Base-by-base conservation (phyloP, 2,888 invertebrate genomes). In the Tigriopus californicus region DNA sequence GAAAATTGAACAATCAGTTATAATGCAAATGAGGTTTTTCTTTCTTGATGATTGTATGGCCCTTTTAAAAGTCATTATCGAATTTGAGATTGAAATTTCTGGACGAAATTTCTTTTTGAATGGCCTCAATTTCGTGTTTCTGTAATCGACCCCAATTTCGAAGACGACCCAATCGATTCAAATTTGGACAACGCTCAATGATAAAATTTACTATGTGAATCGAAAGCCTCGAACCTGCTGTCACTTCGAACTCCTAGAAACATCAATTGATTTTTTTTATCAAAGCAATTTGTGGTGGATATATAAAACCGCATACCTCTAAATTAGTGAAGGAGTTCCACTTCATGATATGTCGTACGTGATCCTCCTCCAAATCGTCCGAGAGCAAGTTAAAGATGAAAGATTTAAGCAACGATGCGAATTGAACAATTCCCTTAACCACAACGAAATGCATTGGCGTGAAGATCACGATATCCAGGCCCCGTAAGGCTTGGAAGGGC, bases 341-440 rank as follows among this genome's bases (percentile, higher is more conserved):
- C 22, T 52, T 33, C 15, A 52, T 25, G 11, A 52, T 52, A 11
- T 24, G 15, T 52, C 33, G 52, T 52, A 52, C 12, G 8, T 25
- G 52, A 15, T 52, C 25, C 25, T 52, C 52, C 13, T 56, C 56
- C 11, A 56, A 20, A 44, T 56, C 52, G 22, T 52, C 33, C 15
- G 25, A 33, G 24, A 25, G 33, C 22, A 25, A 33, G 33, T 52
- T 33, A 20, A 52, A 52, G 5, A 52, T 46, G 24, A 46, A 56
- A 42, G 13, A 56, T 56, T 33, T 33, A 8, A 33, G 33, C 3
- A 8, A 33, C 8, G 33, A 33, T 33, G 33, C 33, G 33, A 33
- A 33, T 33, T 33, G 33, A 33, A 33, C 33, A 8, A 33, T 33
- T 33, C 33, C 33, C 33, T 33, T 33, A 3, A 33, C 33, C 33